These are phyloP conservation scores for Eulemur macaco DNA, from an alignment of 2,113 vertebrate genomes.

Conservation along the genomic window DNA sequence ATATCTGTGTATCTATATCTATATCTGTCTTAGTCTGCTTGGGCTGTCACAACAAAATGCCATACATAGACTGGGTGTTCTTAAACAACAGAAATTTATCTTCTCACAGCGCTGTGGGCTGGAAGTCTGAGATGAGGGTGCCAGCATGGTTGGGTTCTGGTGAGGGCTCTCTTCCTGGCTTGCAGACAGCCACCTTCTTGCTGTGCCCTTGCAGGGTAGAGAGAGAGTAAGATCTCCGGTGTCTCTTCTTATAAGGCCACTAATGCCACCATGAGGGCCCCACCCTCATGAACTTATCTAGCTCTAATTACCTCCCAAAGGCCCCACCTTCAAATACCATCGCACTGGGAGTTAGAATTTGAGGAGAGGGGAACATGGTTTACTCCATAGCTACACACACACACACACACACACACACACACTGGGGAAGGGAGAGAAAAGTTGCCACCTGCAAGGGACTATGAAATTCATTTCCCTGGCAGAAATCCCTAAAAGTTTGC, in stretches of 20 bases:
- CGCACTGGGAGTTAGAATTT: background rate
- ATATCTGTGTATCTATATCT: background rate
- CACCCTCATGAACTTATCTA: background rate
- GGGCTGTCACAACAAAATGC: background rate
- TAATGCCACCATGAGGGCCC: background rate
- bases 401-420: background rate
- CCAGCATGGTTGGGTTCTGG: background rate
- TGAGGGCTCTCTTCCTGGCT: background rate
- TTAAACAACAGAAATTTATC: background rate
- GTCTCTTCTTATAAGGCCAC: background rate
- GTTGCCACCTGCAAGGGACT: fast-evolving
- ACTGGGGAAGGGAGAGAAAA: background rate
- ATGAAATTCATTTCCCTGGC: background rate
- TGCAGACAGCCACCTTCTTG: background rate
- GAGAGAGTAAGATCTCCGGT: background rate
- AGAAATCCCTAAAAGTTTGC: background rate
- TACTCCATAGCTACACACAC: background rate
- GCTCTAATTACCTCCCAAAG: background rate
- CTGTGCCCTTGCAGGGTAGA: background rate
- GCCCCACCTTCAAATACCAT: background rate
- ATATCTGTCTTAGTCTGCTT: background rate
- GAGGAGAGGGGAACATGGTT: background rate
- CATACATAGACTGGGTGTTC: background rate
- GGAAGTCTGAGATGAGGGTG: background rate
- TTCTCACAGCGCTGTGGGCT: background rate